Base-by-base conservation (phyloP, 2,797 vertebrate species). In the Halcyon chelicuti region DNA sequence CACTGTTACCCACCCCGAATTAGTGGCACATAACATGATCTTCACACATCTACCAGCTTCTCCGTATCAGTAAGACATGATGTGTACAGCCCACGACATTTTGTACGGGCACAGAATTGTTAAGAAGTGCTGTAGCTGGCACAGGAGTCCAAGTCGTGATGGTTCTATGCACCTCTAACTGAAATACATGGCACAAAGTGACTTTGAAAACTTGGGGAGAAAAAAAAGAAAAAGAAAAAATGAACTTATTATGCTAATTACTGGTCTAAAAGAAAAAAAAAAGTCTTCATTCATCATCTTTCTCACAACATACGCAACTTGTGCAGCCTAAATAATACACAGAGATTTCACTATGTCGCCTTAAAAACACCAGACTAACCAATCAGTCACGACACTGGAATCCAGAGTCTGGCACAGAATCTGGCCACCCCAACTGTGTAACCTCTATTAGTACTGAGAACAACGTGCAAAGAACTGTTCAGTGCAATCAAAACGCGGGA, bases 201-300 rank as follows among this genome's bases (percentile, higher is more conserved):
- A 73, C 37, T 22, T n/a, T 25, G 16, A 40, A 7, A 8, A 47
- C 44, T 76, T 6, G 14, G 4, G 4, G 57, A 9, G 12, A 4
- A 3, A 10, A 7, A 0, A 5, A 3, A 3, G 2, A 16, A 15
- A 6, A 22, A 8, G 1, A 5, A 62, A 61, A 40, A 57, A 8
- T 28, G 13, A 8, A 60, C 14, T 70, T 31, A 47, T 46, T 71
- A 66, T 29, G 25, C 21, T 66, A 88, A 94, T 84, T 47, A n/a
- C 51, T 68, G 33, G 51, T 77, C 23, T n/a, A 83, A 42, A 25
- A 88, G 93, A 78, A 46, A 19, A 9, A 61, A 37, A 35, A 35
- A 35, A 8, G 3, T 1, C 4, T 42, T 88, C 35, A 65, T 88
- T 94, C 37, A 39, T 92, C 70, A 63, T 86, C 78, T 39, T 86